phyloP scores from a whole-genome alignment of 2,797 vertebrate genomes.

The Pantherophis vulpinus region DNA sequence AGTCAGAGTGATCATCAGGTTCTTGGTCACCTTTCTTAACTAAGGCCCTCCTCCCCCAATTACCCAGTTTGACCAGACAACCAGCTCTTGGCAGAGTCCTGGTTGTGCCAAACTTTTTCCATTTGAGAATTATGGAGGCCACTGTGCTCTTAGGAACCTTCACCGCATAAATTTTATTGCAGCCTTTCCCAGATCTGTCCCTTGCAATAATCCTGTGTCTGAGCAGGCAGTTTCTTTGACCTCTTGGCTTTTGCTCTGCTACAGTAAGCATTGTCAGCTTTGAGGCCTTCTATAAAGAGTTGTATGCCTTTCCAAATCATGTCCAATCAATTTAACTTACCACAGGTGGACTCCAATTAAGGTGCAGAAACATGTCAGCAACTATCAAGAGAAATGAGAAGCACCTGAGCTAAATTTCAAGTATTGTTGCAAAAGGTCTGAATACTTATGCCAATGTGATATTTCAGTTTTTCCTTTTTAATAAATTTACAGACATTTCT shows the following conservation, averaged over 20 bases:
- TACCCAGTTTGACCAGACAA: not conserved
- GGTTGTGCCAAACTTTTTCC: not conserved
- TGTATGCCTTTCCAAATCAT: not conserved
- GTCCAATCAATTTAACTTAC: not conserved
- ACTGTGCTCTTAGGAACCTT: not conserved
- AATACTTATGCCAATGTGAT: not conserved
- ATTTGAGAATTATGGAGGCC: not conserved
- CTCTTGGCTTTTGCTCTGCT: not conserved
- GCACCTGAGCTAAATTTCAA: not conserved
- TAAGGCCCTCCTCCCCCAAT: not conserved
- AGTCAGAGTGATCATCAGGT: no score
- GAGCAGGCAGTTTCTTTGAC: not conserved
- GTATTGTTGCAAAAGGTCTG: not conserved
- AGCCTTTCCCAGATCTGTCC: not conserved
- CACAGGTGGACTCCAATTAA: not conserved
- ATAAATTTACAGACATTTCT: not conserved
- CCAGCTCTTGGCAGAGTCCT: not conserved
- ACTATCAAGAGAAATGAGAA: not conserved
- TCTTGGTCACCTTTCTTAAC: not conserved
- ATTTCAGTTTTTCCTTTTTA: not conserved
- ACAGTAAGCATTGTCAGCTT: not conserved
- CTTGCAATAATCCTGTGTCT: not conserved
- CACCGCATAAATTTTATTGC: not conserved
- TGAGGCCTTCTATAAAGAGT: not conserved
- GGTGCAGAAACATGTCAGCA: not conserved